Conservation (phyloP, 1,140 invertebrate species). For the Centruroides sculpturatus region DNA sequence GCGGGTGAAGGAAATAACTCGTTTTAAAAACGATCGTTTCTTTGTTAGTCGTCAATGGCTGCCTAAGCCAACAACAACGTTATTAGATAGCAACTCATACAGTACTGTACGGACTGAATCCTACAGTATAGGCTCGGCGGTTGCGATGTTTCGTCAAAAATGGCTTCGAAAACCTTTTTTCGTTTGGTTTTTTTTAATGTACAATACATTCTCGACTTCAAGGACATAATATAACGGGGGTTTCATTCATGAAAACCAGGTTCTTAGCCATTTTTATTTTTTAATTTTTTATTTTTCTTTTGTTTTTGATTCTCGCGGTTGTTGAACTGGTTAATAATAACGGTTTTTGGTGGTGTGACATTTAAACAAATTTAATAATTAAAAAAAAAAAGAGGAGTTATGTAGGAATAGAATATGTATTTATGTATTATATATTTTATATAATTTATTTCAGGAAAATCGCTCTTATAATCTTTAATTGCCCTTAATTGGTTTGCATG, state of each 20-base stretch:
- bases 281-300: neutral
- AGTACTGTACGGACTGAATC: too few relatives aligned
- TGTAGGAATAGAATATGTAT: neutral
- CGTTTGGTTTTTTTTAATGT: too few relatives aligned
- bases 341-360: neutral
- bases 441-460: neutral
- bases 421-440: neutral
- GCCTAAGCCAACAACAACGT: too few relatives aligned
- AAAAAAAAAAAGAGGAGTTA: too few relatives aligned
- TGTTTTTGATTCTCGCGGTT: neutral
- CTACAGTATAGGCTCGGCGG: too few relatives aligned
- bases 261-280: neutral
- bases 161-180: too few relatives aligned
- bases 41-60: too few relatives aligned
- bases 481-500: neutral
- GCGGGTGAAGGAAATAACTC: too few relatives aligned
- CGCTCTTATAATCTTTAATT: neutral
- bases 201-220: slow-evolving; percentile 4
- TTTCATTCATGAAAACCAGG: slow-evolving; percentile 16
- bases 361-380: too few relatives aligned
- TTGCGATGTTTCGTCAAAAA: too few relatives aligned
- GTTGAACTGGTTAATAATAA: neutral
- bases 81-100: too few relatives aligned
- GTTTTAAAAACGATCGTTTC: too few relatives aligned
- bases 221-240: slow-evolving; percentile 14